Evolutionary conservation across 1,140 invertebrate genomes (phyloP), one percentile per base, ranked within the genome.

Genomic region (Agrypnia vestita): DNA sequence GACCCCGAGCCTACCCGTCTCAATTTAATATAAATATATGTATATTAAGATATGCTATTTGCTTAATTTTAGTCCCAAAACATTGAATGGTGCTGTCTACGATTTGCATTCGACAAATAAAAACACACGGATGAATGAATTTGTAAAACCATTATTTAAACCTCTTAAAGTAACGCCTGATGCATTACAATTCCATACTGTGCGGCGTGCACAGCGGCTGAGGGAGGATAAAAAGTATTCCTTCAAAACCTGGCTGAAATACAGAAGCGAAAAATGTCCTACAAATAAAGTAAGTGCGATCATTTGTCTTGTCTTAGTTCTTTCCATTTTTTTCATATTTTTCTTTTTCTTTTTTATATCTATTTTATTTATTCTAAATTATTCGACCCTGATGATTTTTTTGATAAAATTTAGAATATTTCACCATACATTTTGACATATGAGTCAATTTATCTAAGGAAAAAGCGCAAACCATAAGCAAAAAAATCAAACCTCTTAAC

Each of bases 171-270:
- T 79, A 17, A 55, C 72, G 53, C 19, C 49, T 15, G 74, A 80
- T 12, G 64, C 78, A 7, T 44, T 77, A 44, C 77, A 74, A 78
- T 78, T 82, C 21, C 74, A 80, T 15, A 76, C 64, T 74, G 59
- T 82, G 11, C 13, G 25, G 21, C 77, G 56, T 47, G 59, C 76
- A 19, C 62, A 74, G 25, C 56, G 73, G 49, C 15, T 78, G n/a
- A 19, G 75, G 13, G 62, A 61, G 19, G 72, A 15, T 7, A 61
- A 79, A 19, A 15, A 0, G 55, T 35, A 51, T 46, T 76, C 44
- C 21, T 46, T 55, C 21, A 71, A 62, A 49, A 76, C 44, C 46
- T 62, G 44, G 21, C 12, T 81, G 15, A 82, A 82, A 35, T 76
- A 79, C 17, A 76, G 35, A 43, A 59, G 49, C 19, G 77, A 76